Evolutionary conservation across 2,797 vertebrate genomes (phyloP).

Genomic region (Phyllotis vaccarum): DNA sequence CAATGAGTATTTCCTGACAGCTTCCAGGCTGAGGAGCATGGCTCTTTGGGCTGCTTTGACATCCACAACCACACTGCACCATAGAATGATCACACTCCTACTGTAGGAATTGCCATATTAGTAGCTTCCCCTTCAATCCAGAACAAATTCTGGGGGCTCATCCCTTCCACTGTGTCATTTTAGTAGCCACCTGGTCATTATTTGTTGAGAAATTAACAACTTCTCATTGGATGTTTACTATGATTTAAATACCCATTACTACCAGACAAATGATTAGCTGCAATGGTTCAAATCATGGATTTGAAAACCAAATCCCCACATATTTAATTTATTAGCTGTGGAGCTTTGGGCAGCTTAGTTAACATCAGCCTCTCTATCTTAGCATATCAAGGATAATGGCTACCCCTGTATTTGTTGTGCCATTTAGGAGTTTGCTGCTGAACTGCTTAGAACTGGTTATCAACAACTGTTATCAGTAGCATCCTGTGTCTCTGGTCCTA

Average conservation of each 20-base stretch:
- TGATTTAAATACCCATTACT: background rate
- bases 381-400: background rate
- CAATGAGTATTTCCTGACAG: conserved; percentile 65
- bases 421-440: background rate
- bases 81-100: background rate
- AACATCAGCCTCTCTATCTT: background rate
- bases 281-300: background rate
- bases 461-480: background rate
- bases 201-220: conserved; percentile 57
- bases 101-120: background rate
- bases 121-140: background rate
- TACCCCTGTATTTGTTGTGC: background rate
- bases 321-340: background rate
- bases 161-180: background rate
- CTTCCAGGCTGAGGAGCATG: conserved; percentile 35
- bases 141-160: conserved; percentile 9
- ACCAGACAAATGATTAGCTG: background rate
- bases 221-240: background rate
- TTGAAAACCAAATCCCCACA: background rate
- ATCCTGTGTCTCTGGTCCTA: background rate
- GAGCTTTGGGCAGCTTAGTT: background rate
- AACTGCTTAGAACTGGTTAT: background rate
- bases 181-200: background rate
- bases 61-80: background rate
- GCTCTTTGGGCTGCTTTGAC: background rate